Conservation (phyloP, 2,888 invertebrate genomes). For the Drosophila differens region DNA sequence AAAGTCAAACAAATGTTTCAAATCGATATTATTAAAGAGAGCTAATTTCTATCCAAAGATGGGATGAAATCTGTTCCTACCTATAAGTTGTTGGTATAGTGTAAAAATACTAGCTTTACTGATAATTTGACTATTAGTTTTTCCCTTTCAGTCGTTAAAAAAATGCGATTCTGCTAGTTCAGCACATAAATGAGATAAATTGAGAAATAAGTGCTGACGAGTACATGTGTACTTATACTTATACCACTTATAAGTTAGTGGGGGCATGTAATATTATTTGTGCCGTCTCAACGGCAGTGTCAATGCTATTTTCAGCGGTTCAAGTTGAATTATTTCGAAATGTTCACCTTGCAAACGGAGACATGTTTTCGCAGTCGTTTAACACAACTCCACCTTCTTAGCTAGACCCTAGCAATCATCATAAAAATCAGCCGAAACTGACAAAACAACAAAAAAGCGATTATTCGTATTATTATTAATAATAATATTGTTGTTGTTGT, state of each 20-base stretch:
- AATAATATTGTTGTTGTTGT: conserved; percentile 24
- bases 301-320: conserved; percentile 81
- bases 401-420: conserved; percentile 46
- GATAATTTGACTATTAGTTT: background rate
- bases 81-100: background rate
- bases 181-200: conserved; percentile 45
- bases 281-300: conserved; percentile 69
- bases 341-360: conserved; percentile 77
- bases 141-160: conserved; percentile 13
- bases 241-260: conserved; percentile 8
- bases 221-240: background rate
- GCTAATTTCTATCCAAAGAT: background rate
- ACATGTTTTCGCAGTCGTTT: conserved; percentile 59
- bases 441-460: conserved; percentile 18
- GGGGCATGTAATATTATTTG: conserved; percentile 24
- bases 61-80: background rate
- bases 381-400: conserved; percentile 64
- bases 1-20: background rate
- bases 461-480: conserved; percentile 40
- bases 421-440: conserved; percentile 19
- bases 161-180: conserved; percentile 33
- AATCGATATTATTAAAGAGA: background rate
- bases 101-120: background rate
- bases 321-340: conserved; percentile 82
- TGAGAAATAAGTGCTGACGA: conserved; percentile 21